Conservation (phyloP, 2,113 vertebrate genomes). For the Cariama cristata region DNA sequence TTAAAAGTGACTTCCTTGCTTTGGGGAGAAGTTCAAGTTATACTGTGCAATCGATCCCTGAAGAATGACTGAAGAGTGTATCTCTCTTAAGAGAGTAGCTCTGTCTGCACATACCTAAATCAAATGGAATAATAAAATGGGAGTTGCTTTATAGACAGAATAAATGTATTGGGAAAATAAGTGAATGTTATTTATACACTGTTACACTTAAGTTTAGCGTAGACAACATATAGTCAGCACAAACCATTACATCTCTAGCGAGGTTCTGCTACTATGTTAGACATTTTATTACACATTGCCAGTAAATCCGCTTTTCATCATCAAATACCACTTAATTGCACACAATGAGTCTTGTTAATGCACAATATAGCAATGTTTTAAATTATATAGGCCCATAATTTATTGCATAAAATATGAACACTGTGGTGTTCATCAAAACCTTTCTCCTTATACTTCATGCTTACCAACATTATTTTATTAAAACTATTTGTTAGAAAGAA, state of each 20-base stretch:
- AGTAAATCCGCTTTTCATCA: conserved; percentile 23
- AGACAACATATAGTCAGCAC: background rate
- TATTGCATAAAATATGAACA: background rate
- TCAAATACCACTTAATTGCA: background rate
- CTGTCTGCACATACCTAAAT: background rate
- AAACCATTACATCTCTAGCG: background rate
- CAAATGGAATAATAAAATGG: conserved; percentile 1
- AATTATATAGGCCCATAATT: background rate
- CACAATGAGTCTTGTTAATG: background rate
- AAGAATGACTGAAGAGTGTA: background rate
- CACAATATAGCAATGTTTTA: background rate
- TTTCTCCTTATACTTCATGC: background rate
- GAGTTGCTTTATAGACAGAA: background rate
- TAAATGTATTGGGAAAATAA: background rate
- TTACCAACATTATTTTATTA: background rate
- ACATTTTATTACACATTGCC: background rate
- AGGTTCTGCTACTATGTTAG: background rate
- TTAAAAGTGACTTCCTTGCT: background rate
- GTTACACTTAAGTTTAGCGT: background rate
- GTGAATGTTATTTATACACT: background rate
- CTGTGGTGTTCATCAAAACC: background rate
- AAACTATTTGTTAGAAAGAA: background rate
- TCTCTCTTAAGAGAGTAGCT: background rate
- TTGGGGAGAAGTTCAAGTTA: background rate
- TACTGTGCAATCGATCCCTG: background rate